Percentiles rank a stretch among this genome's conserved stretches.
Evolutionary conservation across 2,888 invertebrate species (phyloP).

Genomic region (Rhodophaea formosa): DNA sequence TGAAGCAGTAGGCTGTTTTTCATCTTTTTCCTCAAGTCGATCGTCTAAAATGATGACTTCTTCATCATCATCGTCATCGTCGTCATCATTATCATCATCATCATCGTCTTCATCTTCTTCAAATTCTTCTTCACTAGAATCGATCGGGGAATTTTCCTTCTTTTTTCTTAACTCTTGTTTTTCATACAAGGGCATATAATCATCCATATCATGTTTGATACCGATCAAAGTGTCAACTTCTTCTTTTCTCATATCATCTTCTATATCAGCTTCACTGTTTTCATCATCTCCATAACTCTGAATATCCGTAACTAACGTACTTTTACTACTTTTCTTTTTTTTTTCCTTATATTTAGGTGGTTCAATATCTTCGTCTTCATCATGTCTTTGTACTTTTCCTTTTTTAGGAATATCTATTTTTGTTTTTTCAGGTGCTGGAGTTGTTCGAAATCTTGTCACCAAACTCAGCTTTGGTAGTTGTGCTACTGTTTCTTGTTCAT

Average conservation of each 20-base stretch:
- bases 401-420: constrained; percentile 25
- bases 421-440: constrained; percentile 20
- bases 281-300: constrained; percentile 63
- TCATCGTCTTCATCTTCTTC: constrained; percentile 34
- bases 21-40: constrained; percentile 34
- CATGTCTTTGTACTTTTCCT: constrained; percentile 22
- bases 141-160: constrained; percentile 24
- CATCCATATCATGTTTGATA: constrained; percentile 59
- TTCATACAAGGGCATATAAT: constrained; percentile 66
- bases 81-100: constrained; percentile 33
- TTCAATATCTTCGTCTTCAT: constrained; percentile 26
- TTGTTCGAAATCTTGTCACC: constrained; percentile 54
- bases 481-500: constrained; percentile 31
- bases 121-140: constrained; percentile 32
- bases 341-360: constrained; percentile 64
- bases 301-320: constrained; percentile 70
- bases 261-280: constrained; percentile 55
- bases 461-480: constrained; percentile 49
- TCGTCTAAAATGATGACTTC: constrained; percentile 25
- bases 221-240: constrained; percentile 69
- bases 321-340: constrained; percentile 64
- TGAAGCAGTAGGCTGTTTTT: constrained; percentile 25
- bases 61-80: constrained; percentile 34
- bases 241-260: constrained; percentile 56
- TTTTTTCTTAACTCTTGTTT: constrained; percentile 41